Conservation (phyloP, 2,888 invertebrate species). For the Leucoptera coffeella region DNA sequence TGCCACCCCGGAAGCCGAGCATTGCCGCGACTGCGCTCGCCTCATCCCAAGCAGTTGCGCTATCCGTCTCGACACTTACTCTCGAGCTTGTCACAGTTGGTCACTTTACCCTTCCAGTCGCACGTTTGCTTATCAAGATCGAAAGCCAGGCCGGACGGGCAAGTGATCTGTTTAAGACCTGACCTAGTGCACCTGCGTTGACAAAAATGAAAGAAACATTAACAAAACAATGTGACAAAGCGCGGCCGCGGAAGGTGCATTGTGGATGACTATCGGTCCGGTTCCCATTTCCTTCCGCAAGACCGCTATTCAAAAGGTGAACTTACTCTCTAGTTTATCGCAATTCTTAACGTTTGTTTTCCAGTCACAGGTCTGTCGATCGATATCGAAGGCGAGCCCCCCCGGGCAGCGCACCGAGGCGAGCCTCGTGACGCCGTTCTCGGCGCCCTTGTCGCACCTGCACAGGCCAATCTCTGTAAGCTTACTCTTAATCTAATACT, state of each 20-base stretch:
- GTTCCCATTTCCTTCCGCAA: constrained; percentile 12
- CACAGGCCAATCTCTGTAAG: too few species aligned
- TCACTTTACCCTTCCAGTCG: constrained; percentile 98
- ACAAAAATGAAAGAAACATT: constrained; percentile 48
- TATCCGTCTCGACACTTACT: constrained; percentile 82
- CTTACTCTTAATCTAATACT: too few species aligned
- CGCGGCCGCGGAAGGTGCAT: constrained; percentile 35
- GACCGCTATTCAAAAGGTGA: constrained; percentile 30
- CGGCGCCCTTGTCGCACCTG: constrained; percentile 89
- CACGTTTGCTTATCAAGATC: constrained; percentile 97
- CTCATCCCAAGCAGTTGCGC: too few species aligned
- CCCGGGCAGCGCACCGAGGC: constrained; percentile 85
- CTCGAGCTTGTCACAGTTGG: constrained; percentile 93
- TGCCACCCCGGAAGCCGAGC: too few species aligned
- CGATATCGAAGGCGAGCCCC: constrained; percentile 89
- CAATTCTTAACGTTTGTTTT: constrained; percentile 95
- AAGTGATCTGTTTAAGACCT: constrained; percentile 94
- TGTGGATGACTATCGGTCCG: background rate
- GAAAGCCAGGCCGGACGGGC: constrained; percentile 94
- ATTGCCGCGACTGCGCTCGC: too few species aligned
- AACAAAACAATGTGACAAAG: constrained; percentile 32
- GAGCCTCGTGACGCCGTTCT: constrained; percentile 80
- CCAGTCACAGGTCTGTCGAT: constrained; percentile 94
- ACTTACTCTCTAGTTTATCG: constrained; percentile 91
- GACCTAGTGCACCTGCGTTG: constrained; percentile 85